These are phyloP conservation scores for Craseonycteris thonglongyai DNA, from an alignment of 2,113 vertebrate genomes.

Conservation along the genomic window DNA sequence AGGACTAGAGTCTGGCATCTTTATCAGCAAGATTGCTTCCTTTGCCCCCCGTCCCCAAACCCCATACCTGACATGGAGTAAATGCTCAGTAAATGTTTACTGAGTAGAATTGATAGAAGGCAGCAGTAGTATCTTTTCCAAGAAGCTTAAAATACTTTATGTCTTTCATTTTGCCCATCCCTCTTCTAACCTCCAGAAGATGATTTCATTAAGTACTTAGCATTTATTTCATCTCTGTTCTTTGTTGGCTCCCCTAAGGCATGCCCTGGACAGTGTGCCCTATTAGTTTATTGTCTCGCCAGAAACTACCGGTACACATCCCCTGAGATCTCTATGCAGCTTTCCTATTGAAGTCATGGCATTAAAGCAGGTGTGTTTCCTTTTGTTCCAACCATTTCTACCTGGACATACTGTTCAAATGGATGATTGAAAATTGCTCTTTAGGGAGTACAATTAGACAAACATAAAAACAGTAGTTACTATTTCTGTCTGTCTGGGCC, in stretches of 20 bases:
- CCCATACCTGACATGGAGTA: not conserved
- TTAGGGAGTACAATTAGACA: not conserved
- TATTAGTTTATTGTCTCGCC: not conserved
- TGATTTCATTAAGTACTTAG: not conserved
- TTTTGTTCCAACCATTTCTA: not conserved
- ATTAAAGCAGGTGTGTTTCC: not conserved
- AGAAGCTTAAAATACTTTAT: not conserved
- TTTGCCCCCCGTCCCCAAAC: not conserved
- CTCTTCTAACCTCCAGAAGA: not conserved
- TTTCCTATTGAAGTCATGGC: not conserved
- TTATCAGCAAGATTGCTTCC: not conserved
- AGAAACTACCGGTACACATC: not conserved
- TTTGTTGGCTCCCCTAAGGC: not conserved
- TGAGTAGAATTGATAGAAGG: not conserved
- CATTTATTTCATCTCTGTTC: not conserved
- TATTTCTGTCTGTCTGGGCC: not conserved
- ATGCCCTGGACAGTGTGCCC: not conserved
- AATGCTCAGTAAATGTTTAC: not conserved
- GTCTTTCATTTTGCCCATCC: not conserved
- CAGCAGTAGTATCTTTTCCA: not conserved
- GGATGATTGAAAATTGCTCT: not conserved
- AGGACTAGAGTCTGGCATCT: not conserved
- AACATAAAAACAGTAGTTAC: not conserved
- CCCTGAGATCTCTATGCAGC: not conserved
- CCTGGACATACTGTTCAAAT: not conserved